A percentile compares a stretch with the other conserved stretches of the same genome.
Evolutionary conservation across 2,797 vertebrate genomes (phyloP).

Genomic region (Pseudopleuronectes americanus): DNA sequence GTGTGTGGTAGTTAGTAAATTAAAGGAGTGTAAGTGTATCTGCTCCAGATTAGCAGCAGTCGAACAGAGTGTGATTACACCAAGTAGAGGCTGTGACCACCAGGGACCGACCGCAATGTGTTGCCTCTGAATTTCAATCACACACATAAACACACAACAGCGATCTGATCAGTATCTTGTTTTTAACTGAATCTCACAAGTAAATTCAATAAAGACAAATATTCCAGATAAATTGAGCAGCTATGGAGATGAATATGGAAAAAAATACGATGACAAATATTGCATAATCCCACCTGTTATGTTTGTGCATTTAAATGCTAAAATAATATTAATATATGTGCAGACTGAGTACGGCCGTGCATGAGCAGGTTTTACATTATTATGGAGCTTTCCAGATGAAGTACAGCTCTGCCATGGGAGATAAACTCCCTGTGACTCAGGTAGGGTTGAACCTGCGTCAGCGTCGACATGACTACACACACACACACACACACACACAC

Average conservation of each 20-base stretch:
- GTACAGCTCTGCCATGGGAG: constrained; percentile 29
- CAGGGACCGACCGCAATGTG: constrained; percentile 1
- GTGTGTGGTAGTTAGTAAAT: constrained; percentile 10
- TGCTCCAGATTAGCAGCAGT: constrained; percentile 60
- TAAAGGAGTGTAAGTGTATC: constrained; percentile 29
- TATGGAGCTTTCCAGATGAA: constrained; percentile 53
- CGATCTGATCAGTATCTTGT: constrained; percentile 1
- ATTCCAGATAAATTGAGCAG: neutral
- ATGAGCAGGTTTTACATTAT: constrained; percentile 34
- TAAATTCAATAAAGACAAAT: neutral
- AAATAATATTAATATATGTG: neutral
- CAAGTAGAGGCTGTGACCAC: constrained; percentile 19
- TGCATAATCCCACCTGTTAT: constrained; percentile 10
- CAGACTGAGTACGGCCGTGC: constrained; percentile 5
- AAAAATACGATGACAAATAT: neutral
- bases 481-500: too few relatives aligned
- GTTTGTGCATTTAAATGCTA: constrained; percentile 2
- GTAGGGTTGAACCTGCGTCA: constrained; percentile 17
- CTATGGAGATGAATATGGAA: neutral
- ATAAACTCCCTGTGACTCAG: constrained; percentile 31
- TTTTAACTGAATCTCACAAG: neutral
- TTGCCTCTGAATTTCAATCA: constrained; percentile 24
- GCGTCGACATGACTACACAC: constrained; percentile 5
- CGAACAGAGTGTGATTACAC: constrained; percentile 40
- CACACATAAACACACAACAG: constrained; percentile 2